Conservation (phyloP, 1,140 invertebrate species). For the Caenorhabditis brenneri region DNA sequence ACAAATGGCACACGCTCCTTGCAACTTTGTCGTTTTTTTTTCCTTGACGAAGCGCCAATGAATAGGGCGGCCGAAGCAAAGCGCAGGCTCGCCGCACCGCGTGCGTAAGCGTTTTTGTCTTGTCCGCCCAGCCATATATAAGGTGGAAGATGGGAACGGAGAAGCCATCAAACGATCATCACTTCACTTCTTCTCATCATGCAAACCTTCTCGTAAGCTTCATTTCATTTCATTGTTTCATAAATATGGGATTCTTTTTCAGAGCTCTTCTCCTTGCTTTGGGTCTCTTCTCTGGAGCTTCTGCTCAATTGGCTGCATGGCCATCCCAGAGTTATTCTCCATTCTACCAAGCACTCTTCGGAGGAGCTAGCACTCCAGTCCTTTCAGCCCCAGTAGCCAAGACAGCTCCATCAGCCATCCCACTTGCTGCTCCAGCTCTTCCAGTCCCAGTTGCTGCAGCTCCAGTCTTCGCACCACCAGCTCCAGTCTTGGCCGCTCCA, state of each 20-base stretch:
- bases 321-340: conserved; percentile 38
- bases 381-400: conserved; percentile 3
- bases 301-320: conserved; percentile 48
- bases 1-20: neutral
- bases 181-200: conserved; percentile 17
- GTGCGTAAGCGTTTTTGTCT: conserved; percentile 31
- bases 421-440: conserved; percentile 36
- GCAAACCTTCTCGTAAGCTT: conserved; percentile 24
- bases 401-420: conserved; percentile 3
- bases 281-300: conserved; percentile 40
- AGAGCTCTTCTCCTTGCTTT: conserved; percentile 10
- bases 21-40: neutral
- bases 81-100: neutral
- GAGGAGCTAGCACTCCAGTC: conserved; percentile 35
- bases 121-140: conserved; percentile 15
- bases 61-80: conserved; percentile 30
- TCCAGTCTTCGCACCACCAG: conserved; percentile 10
- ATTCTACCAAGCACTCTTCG: conserved; percentile 45
- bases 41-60: conserved; percentile 10
- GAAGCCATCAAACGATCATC: conserved; percentile 29
- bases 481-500: conserved; percentile 29
- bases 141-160: conserved; percentile 30
- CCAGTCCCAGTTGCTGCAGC: conserved; percentile 26
- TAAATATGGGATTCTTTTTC: neutral
- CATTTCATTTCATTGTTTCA: neutral